Percentiles rank a stretch among this genome's conserved stretches.
phyloP scores from a whole-genome alignment of 1,140 invertebrate genomes.

The Drosophila grimshawi region DNA sequence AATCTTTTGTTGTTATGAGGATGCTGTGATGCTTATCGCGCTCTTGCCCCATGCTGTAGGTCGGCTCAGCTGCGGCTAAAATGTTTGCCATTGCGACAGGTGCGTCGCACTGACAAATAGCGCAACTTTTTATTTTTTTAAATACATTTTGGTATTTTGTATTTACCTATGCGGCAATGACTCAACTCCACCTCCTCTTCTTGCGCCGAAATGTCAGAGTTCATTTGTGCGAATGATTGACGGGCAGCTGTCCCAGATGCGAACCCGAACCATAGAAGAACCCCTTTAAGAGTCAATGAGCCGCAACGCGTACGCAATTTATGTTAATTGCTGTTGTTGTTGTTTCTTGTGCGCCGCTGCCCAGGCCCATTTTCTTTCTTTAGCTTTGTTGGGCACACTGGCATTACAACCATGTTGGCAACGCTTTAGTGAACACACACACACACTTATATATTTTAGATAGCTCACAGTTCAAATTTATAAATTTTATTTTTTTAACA shows the following conservation, averaged over 20 bases:
- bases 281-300: conserved; percentile 64
- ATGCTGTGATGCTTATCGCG: conserved; percentile 76
- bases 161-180: conserved; percentile 9
- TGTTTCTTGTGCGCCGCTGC: conserved; percentile 26
- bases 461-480: too few relatives aligned
- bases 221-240: conserved; percentile 69
- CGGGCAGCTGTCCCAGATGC: conserved; percentile 40
- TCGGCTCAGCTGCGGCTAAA: conserved; percentile 9
- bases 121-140: conserved; percentile 11
- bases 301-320: conserved; percentile 67
- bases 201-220: conserved; percentile 56
- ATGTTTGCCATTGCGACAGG: conserved; percentile 59
- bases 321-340: conserved; percentile 68
- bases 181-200: not conserved
- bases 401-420: not conserved
- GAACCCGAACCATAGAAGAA: conserved; percentile 25
- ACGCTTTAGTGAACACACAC: not conserved
- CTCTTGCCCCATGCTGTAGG: conserved; percentile 22
- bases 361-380: not conserved
- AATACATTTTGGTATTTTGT: not conserved
- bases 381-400: conserved; percentile 7
- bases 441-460: not conserved
- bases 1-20: conserved; percentile 66
- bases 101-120: conserved; percentile 38
- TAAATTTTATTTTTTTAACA: too few relatives aligned